Percentiles rank a stretch among this genome's conserved stretches.
phyloP scores from a whole-genome alignment of 2,797 vertebrate species.

The Syngnathus acus region DNA sequence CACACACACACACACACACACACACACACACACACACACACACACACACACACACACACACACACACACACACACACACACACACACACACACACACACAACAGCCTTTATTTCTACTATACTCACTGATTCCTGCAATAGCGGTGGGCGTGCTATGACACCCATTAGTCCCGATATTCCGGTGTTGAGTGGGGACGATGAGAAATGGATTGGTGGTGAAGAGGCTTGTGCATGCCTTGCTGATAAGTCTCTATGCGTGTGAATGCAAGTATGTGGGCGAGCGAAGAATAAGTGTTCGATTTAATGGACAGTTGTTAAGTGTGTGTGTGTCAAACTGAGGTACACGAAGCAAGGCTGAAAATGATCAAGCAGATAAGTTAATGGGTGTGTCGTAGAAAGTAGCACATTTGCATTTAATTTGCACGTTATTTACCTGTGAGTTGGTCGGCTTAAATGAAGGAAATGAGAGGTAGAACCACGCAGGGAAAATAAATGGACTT shows the following conservation, averaged over 20 bases:
- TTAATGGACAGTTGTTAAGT: constrained; percentile 44
- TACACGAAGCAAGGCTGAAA: constrained; percentile 16
- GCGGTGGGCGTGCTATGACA: constrained; percentile 42
- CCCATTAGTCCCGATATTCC: constrained; percentile 47
- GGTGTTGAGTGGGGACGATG: constrained; percentile 46
- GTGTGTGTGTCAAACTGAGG: constrained; percentile 24
- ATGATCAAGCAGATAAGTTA: constrained; percentile 15
- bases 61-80: background rate
- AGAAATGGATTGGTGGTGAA: constrained; percentile 39
- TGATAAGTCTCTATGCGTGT: constrained; percentile 19
- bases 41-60: constrained; percentile 4
- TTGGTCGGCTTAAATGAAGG: background rate
- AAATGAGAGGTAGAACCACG: background rate
- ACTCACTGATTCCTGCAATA: constrained; percentile 28
- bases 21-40: constrained; percentile 8
- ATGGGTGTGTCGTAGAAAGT: background rate
- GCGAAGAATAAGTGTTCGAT: constrained; percentile 33
- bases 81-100: constrained; percentile 6
- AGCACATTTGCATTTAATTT: background rate
- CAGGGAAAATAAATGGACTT: too few relatives aligned
- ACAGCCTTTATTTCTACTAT: constrained; percentile 28
- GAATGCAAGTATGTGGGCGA: constrained; percentile 27
- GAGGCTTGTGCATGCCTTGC: constrained; percentile 14
- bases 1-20: too few relatives aligned
- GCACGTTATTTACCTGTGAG: background rate